Conservation (phyloP, 2,797 vertebrate species). For the Hoplostethus mediterraneus region DNA sequence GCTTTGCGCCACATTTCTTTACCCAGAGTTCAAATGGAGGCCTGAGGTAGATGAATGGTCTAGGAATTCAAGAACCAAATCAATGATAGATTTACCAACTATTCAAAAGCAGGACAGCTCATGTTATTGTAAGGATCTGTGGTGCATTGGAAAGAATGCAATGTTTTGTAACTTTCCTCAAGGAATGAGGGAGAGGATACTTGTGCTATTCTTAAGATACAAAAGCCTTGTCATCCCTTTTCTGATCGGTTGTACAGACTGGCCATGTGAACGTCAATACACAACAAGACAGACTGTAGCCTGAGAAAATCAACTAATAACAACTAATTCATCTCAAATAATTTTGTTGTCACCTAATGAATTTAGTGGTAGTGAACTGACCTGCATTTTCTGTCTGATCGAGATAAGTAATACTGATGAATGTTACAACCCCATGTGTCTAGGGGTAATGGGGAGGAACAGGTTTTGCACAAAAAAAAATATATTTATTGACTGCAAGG, state of each 20-base stretch:
- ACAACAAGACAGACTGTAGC: conserved; percentile 22
- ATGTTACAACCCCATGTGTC: too few species aligned
- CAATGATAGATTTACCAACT: conserved; percentile 62
- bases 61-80: conserved; percentile 69
- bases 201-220: neutral
- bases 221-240: conserved; percentile 50
- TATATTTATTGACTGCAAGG: too few species aligned
- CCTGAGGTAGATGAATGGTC: conserved; percentile 68
- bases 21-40: conserved; percentile 64
- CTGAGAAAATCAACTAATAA: conserved; percentile 3
- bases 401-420: conserved; percentile 10
- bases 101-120: conserved; percentile 55
- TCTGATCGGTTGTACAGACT: conserved; percentile 48
- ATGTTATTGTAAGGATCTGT: conserved; percentile 72
- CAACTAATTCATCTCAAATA: conserved; percentile 12
- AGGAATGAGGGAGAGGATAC: conserved; percentile 34
- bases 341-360: conserved; percentile 4
- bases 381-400: conserved; percentile 21
- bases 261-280: conserved; percentile 38
- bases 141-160: conserved; percentile 67
- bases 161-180: conserved; percentile 63
- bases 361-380: neutral
- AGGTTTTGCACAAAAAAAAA: too few species aligned
- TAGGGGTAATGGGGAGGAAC: too few species aligned
- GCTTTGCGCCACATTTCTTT: too few species aligned